Evolutionary conservation across 2,888 invertebrate species (phyloP), one percentile per base, ranked within the genome.

Genomic region (Oscheius sp.): DNA sequence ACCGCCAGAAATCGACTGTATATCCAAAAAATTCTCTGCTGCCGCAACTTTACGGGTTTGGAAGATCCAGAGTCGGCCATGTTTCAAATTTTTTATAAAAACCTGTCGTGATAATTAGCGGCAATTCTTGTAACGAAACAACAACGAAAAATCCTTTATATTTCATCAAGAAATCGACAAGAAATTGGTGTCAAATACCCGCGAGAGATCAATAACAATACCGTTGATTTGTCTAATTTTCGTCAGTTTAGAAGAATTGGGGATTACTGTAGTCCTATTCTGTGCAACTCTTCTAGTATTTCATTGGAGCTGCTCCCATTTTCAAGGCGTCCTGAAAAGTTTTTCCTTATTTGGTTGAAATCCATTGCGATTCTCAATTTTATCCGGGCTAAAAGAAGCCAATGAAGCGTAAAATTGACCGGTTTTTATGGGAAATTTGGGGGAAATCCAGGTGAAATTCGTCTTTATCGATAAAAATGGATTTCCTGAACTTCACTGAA

Each of bases 241-340:
- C 29, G 58, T 58, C 27, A 27, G 27, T 13, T 55, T 18, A 13
- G 29, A 45, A 45, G 43, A n/a, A 43, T n/a, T 7, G 45, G 45
- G 29, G 49, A 49, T 49, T 16, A 18, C 18, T 35, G 35, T 35
- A 35, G 35, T 49, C n/a, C 12, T 58, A n/a, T 25, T 55, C 21
- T 58, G 58, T 58, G 27, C 29, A 9, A 27, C 21, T 43, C 43
- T 23, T 43, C 69, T 70, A 66, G 25, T 66, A 66, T 49, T 66
- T 66, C 52, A 27, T 43, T 21, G 63, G 41, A 21, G 45, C 43
- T 23, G 46, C 52, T 71, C 71, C 71, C 61, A 61, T 71, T 41
- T 71, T 71, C 41, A 71, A 13, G 13, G 71, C 71, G 21, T 71
- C 71, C 71, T 71, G 71, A 61, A 71, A 49, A 9, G 12, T 53